Percentiles rank a stretch among this genome's conserved stretches.
These are phyloP conservation scores for Salvelinus namaycush DNA, from an alignment of 2,113 vertebrate species.

Conservation along the genomic window DNA sequence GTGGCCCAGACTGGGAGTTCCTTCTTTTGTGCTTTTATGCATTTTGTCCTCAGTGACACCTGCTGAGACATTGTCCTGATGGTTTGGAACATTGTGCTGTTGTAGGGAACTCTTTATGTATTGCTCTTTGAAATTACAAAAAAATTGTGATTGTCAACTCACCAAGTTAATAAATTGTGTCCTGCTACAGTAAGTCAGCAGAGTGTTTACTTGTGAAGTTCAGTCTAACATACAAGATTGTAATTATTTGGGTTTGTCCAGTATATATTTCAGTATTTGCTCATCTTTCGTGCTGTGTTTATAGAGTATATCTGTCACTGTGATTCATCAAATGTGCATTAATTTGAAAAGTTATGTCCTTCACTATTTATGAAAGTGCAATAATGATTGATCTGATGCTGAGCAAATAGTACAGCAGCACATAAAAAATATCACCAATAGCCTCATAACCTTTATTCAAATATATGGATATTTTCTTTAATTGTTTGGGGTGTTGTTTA, in stretches of 20 bases:
- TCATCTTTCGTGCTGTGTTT: conserved; percentile 28
- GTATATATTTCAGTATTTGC: conserved; percentile 31
- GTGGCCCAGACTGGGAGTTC: neutral
- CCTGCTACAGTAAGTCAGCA: neutral
- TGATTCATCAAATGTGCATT: conserved; percentile 38
- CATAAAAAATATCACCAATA: too few species aligned
- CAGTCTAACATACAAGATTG: neutral
- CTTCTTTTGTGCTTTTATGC: too few species aligned
- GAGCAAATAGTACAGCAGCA: conserved; percentile 41
- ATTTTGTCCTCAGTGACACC: too few species aligned
- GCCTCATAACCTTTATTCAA: too few species aligned
- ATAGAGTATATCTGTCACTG: neutral
- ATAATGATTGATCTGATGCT: conserved; percentile 49
- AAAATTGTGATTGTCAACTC: too few species aligned
- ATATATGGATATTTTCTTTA: too few species aligned
- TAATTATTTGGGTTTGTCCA: conserved; percentile 8
- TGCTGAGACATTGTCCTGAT: neutral
- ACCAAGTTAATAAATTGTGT: too few species aligned
- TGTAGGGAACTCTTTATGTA: too few species aligned
- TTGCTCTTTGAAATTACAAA: too few species aligned
- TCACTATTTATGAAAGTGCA: conserved; percentile 62
- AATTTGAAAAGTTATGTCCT: conserved; percentile 30
- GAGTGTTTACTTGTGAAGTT: neutral
- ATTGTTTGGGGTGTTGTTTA: too few species aligned
- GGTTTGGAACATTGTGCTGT: neutral